phyloP scores from a whole-genome alignment of 2,113 vertebrate genomes.

The Deroptyus accipitrinus region DNA sequence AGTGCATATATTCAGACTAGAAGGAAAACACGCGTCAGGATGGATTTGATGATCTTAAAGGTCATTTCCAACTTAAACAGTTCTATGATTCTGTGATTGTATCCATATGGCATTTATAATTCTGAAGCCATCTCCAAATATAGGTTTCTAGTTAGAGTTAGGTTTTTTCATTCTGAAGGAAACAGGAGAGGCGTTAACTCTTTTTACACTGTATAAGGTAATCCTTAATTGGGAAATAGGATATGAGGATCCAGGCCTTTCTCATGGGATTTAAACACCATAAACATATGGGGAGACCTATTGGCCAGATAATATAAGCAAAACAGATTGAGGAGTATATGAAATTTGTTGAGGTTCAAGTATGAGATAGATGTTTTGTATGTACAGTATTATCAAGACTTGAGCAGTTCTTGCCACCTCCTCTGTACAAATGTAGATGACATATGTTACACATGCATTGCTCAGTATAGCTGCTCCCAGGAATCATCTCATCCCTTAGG shows the following conservation, averaged over 20 bases:
- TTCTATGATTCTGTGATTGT: not conserved
- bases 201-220: not conserved
- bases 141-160: not conserved
- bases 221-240: not conserved
- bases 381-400: not conserved
- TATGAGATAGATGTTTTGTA: not conserved
- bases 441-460: too few species aligned
- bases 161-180: not conserved
- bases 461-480: fast-evolving
- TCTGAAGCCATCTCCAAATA: not conserved
- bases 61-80: not conserved
- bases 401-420: not conserved
- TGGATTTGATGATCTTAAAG: not conserved
- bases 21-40: not conserved
- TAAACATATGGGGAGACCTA: not conserved
- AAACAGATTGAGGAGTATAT: not conserved
- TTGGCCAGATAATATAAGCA: not conserved
- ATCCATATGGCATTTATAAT: not conserved
- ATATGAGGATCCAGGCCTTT: not conserved
- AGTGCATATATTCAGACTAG: not conserved
- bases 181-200: not conserved
- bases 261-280: not conserved
- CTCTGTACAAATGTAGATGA: not conserved
- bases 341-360: not conserved
- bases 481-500: not conserved